Evolutionary conservation across 35 echinoderm and acorn worm species (phyloP), one percentile per base, ranked within the genome.

Genomic region (Heliocidaris erythrogramma): DNA sequence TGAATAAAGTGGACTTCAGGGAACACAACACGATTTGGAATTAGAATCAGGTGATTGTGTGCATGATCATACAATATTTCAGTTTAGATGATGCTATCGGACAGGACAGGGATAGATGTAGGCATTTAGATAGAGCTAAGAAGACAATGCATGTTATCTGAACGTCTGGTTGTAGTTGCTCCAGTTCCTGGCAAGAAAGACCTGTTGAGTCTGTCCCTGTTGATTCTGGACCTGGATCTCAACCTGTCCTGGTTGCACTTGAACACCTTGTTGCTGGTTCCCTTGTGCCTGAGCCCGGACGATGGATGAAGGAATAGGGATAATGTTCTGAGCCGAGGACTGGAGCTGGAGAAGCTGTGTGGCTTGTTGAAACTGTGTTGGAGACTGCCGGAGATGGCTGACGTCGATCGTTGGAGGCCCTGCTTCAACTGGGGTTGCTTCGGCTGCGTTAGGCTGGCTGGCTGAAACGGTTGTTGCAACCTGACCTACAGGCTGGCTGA

Each of bases 361-460:
- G 91, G 95, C 35, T 10, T 84, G 94, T 87, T 97, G 96, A 17
- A 94, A 91, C 31, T 91, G 95, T 7, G 96, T 94, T 5, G 90
- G 60, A 21, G 96, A 93, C 90, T 98, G 97, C 24, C 93, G 94
- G 17, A 97, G 90, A n/a, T 98, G 97, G 49, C 95, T 96, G 95
- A 97, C 94, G 29, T 98, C 96, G 5, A 93, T 93, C 16, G 96
- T 93, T 42, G 90, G 94, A 30, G 60, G 88, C 30, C 92, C 96
- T 50, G 84, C 69, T 59, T 92, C 91, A 13, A 59, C 91, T 27
- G 59, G 91, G 47, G 88, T 85, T 11, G 88, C 88, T 32, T 96
- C 94, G 31, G 88, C 94, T 9, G 94, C 30, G 16, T 49, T 52
- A 21, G 47, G 91, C 27, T 92, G 91, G 50, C 48, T 92, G 47